Evolutionary conservation across 2,888 invertebrate genomes (phyloP), one percentile per base, ranked within the genome.

Genomic region (Rotaria socialis): DNA sequence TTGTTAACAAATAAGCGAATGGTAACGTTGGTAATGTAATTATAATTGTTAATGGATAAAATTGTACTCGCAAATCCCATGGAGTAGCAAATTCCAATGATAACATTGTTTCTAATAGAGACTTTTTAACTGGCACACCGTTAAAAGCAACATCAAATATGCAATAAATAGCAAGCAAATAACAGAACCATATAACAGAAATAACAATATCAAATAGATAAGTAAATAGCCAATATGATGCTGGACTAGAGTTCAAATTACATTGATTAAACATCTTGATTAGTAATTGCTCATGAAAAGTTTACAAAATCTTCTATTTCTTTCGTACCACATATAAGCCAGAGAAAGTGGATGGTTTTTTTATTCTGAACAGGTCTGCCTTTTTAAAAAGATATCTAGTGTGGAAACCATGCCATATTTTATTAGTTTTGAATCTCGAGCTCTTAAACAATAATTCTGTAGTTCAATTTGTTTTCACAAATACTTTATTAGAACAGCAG

Each of bases 1-100:
- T 80, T 80, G 75, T 80, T 11, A 80, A 24, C 11, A 80, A n/a
- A 80, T 80, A 80, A 22, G n/a, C 75, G 24, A 80, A 80, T 80
- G 75, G 75, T 47, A 80, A 80, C 47, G 75, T 80, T 80, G 75
- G 75, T 47, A 80, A 24, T 80, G 75, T 7, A 47, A 80, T 80
- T 24, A 80, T n/a, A 43, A 80, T 43, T 43, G 75, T 24, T 22
- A 80, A 47, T 80, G 75, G 75, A 80, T 80, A 80, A 24, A 80
- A 80, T 22, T 80, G 8, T 43, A 47, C 47, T 47, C 75, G 43
- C 24, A 80, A 47, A 47, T 47, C 47, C 41, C 41, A 80, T 43
- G 75, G 24, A 47, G 24, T 47, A 24, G 19, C 35, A 47, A 80
- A 80, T 47, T 80, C 24, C 8, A 47, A 2, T 47, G 35, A 8